phyloP scores from a whole-genome alignment of 2,113 vertebrate species.

The Cottus gobio region DNA sequence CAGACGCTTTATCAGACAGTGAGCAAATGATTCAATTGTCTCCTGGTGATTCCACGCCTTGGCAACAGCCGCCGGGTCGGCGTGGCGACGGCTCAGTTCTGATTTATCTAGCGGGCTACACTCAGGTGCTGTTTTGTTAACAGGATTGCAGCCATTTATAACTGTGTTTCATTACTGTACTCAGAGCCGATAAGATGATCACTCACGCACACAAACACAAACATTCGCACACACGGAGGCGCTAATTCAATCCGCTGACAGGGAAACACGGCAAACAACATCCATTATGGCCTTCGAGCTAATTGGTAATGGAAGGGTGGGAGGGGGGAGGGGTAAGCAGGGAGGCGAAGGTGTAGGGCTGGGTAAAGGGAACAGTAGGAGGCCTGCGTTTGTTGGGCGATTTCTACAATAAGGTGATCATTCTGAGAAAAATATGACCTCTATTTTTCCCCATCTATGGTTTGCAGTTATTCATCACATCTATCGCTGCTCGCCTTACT shows the following conservation, averaged over 20 bases:
- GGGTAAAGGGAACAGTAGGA: slow-evolving; percentile 36
- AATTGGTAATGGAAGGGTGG: slow-evolving; percentile 72
- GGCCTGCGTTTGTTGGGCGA: slow-evolving; percentile 43
- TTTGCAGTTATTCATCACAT: slow-evolving; percentile 50
- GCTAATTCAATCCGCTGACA: slow-evolving; percentile 83
- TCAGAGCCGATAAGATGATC: slow-evolving; percentile 84
- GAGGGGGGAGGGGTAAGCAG: background rate
- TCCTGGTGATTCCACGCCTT: slow-evolving; percentile 70
- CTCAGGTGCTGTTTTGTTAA: slow-evolving; percentile 84
- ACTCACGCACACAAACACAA: slow-evolving; percentile 70
- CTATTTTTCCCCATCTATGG: slow-evolving; percentile 51
- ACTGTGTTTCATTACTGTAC: slow-evolving; percentile 85
- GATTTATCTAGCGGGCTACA: slow-evolving; percentile 78
- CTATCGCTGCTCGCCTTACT: slow-evolving; percentile 22
- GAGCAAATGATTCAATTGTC: slow-evolving; percentile 78
- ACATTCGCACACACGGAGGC: slow-evolving; percentile 57
- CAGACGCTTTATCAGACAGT: slow-evolving; percentile 71
- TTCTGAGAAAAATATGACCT: slow-evolving; percentile 35
- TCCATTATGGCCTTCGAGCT: slow-evolving; percentile 82
- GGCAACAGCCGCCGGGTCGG: slow-evolving; percentile 70
- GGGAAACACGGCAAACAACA: slow-evolving; percentile 82
- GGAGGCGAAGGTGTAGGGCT: slow-evolving; percentile 35
- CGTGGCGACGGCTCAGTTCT: slow-evolving; percentile 69
- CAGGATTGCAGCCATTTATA: slow-evolving; percentile 85
- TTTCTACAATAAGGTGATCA: slow-evolving; percentile 45